Percentiles rank a stretch among this genome's conserved stretches.
These are phyloP conservation scores for Gandaritis pyraliata DNA, from an alignment of 2,888 invertebrate genomes.

Conservation along the genomic window DNA sequence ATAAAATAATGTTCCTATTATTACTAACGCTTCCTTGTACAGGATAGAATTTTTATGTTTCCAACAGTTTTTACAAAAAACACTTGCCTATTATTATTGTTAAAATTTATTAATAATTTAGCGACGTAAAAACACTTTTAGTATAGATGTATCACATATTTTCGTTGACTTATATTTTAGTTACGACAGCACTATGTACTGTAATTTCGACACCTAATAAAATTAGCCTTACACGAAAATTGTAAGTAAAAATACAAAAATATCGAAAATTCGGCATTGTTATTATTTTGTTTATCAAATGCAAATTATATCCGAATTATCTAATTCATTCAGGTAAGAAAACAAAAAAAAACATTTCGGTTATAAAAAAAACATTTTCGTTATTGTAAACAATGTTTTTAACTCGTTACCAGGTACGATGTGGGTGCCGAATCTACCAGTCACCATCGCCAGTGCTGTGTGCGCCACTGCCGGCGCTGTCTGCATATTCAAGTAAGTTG, in stretches of 20 bases:
- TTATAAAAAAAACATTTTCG: too few relatives aligned
- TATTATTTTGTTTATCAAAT: constrained; percentile 27
- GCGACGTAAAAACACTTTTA: too few relatives aligned
- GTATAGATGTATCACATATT: constrained; percentile 39
- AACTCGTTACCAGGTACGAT: constrained; percentile 43
- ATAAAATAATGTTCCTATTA: constrained; percentile 49
- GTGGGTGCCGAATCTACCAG: constrained; percentile 78
- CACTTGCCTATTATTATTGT: background rate
- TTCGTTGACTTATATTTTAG: constrained; percentile 37
- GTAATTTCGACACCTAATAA: constrained; percentile 52
- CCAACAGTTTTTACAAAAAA: constrained; percentile 16
- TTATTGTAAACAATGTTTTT: background rate
- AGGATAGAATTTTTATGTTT: constrained; percentile 20
- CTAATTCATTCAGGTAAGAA: constrained; percentile 20
- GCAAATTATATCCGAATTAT: background rate
- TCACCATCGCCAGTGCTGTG: constrained; percentile 79
- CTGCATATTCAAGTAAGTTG: constrained; percentile 85
- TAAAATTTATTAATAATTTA: too few relatives aligned
- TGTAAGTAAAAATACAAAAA: constrained; percentile 63
- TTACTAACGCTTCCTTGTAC: constrained; percentile 25
- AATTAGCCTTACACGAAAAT: constrained; percentile 63
- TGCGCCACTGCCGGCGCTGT: constrained; percentile 80
- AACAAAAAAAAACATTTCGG: too few relatives aligned
- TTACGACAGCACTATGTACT: constrained; percentile 60
- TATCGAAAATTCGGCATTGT: constrained; percentile 36